Evolutionary conservation across 2,113 vertebrate genomes (phyloP).

Genomic region (Onychostruthus taczanowskii): DNA sequence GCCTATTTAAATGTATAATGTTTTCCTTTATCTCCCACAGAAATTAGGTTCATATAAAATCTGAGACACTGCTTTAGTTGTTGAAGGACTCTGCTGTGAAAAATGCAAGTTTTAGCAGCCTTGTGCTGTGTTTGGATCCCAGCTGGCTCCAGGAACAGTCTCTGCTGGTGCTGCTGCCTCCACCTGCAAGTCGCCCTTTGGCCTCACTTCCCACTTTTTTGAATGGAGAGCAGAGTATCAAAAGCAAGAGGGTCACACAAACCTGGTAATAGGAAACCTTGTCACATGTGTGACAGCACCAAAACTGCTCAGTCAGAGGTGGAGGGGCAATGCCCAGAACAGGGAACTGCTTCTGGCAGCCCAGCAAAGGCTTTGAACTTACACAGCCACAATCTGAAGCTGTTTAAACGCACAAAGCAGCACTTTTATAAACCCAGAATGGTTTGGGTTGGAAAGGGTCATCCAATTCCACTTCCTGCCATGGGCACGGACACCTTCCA

Average conservation of each 20-base stretch:
- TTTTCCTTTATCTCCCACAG: not conserved
- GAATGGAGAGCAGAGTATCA: not conserved
- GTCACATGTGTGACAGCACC: not conserved
- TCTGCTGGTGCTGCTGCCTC: constrained; percentile 14
- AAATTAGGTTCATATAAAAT: not conserved
- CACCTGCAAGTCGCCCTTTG: not conserved
- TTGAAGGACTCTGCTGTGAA: not conserved
- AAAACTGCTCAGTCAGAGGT: not conserved
- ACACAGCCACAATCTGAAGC: not conserved
- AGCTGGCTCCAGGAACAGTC: not conserved
- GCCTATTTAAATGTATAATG: not conserved
- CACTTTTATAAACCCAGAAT: not conserved
- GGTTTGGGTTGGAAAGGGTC: not conserved
- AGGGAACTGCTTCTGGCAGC: not conserved
- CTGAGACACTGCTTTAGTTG: not conserved
- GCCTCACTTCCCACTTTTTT: not conserved
- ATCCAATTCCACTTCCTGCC: not conserved
- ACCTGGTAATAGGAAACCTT: not conserved
- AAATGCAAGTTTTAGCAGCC: not conserved
- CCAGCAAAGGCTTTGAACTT: not conserved
- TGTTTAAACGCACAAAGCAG: not conserved
- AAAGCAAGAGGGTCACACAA: not conserved
- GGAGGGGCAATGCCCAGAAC: not conserved
- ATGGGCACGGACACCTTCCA: not conserved
- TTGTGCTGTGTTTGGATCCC: not conserved